Base-by-base conservation (phyloP, 1,140 invertebrate genomes). In the Euwallacea similis region DNA sequence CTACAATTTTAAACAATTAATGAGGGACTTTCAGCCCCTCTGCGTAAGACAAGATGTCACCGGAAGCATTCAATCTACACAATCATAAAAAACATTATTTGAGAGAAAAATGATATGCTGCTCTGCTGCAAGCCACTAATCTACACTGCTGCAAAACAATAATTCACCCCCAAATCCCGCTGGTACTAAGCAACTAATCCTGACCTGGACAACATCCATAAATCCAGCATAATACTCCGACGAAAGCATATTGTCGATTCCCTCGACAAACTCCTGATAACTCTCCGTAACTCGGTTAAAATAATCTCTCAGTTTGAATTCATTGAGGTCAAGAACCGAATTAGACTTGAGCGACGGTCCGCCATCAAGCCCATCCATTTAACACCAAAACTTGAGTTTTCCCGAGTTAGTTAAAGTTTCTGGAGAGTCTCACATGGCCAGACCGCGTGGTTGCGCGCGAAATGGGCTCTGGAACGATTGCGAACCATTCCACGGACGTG, bases 151-250 rank as follows among this genome's bases (percentile, higher is more conserved):
- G 21, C 21, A 33, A 33, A 33, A 4, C 21, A 33, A 33, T 33
- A 33, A 33, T 33, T 33, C 21, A 33, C 21, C 21, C 21, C 4
- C 21, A 33, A 33, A 33, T 33, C 21, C 21, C 21, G 21, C 21
- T 33, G 21, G 21, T 33, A 33, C 21, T 33, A 33, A 1, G 21
- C 21, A 33, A 33, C 21, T 33, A 33, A 33, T 13, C 46, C 63
- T 55, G n/a, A 66, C 63, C 63, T 66, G 63, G 33, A 76, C 68
- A 46, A 77, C 69, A 47, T 79, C 78, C 56, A 78, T 74, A 66
- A 79, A 73, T 66, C 74, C 77, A 11, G 75, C 72, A 42, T 78
- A 73, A 72, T 78, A 80, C 66, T 80, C 79, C 0, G 76, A 72
- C 44, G 78, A 74, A 42, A 80, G 73, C 79, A 80, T 80, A n/a